Conservation (phyloP, 30 jellyfish, hydroid and myxozoan species). For the Cassiopea xamachana region DNA sequence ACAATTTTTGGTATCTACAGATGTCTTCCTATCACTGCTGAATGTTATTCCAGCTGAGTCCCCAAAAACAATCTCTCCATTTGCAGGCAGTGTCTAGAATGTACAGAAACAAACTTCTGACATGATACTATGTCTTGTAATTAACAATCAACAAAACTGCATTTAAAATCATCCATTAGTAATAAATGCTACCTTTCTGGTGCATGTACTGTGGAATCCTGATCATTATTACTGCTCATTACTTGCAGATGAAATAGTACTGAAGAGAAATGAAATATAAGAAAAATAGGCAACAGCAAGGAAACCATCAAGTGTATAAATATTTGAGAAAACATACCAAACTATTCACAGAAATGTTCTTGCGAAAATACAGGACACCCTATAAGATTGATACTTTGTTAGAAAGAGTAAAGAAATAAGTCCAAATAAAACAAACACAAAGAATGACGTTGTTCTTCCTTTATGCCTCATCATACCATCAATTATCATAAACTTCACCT, state of each 20-base stretch:
- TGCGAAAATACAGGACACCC: constrained; percentile 40
- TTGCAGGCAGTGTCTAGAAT: constrained; percentile 10
- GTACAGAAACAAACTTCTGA: background rate
- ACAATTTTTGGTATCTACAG: background rate
- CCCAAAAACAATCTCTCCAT: constrained; percentile 48
- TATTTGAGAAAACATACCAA: constrained; percentile 19
- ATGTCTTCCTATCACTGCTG: background rate
- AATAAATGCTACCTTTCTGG: no score
- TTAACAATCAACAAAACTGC: no score
- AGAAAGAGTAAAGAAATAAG: background rate
- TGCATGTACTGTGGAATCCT: no score
- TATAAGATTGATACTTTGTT: background rate
- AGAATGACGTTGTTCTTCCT: background rate
- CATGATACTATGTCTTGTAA: background rate
- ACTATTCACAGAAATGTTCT: constrained; percentile 10
- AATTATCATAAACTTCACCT: no score
- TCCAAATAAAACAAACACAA: background rate
- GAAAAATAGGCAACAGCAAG: no score
- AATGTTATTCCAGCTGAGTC: constrained; percentile 11
- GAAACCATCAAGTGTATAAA: background rate
- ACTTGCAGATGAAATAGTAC: no score
- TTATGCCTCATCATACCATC: background rate
- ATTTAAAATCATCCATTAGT: no score
- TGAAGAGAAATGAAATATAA: no score
- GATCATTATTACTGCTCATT: no score